Evolutionary conservation across 2,113 vertebrate genomes (phyloP).

Genomic region (Trematomus loennbergii): DNA sequence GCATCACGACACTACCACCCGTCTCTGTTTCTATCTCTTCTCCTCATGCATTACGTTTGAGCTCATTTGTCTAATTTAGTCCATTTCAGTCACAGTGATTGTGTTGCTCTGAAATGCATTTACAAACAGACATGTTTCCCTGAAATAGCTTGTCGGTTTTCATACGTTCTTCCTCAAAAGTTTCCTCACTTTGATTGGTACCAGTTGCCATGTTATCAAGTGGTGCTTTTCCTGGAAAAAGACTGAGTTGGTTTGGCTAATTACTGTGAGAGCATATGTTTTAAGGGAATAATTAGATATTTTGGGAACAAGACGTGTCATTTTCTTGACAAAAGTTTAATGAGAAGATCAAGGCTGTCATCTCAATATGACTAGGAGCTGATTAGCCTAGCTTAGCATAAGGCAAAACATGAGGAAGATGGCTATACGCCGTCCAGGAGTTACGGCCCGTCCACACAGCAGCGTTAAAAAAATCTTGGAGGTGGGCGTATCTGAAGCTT

Average conservation of each 20-base stretch:
- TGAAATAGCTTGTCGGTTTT: neutral
- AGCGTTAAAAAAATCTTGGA: too few relatives aligned
- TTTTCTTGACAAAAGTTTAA: neutral
- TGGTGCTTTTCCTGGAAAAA: neutral
- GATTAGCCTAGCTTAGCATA: neutral
- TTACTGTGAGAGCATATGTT: neutral
- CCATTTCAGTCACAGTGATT: neutral
- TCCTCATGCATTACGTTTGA: neutral
- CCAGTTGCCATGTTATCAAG: neutral
- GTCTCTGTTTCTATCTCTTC: neutral
- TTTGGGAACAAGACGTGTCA: neutral
- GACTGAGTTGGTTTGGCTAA: neutral
- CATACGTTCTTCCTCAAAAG: neutral
- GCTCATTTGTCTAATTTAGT: constrained; percentile 19
- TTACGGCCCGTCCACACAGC: too few relatives aligned
- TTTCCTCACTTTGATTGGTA: neutral
- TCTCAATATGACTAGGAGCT: neutral
- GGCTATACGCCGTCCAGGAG: neutral
- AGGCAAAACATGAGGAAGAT: neutral
- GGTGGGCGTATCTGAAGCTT: too few relatives aligned
- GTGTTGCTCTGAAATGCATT: neutral
- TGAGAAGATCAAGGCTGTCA: neutral
- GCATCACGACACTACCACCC: constrained; percentile 24
- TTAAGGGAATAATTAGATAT: neutral
- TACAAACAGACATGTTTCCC: neutral